Evolutionary conservation across 1,140 invertebrate genomes (phyloP), one percentile per base, ranked within the genome.

Genomic region (Lutraria rhynchaena): DNA sequence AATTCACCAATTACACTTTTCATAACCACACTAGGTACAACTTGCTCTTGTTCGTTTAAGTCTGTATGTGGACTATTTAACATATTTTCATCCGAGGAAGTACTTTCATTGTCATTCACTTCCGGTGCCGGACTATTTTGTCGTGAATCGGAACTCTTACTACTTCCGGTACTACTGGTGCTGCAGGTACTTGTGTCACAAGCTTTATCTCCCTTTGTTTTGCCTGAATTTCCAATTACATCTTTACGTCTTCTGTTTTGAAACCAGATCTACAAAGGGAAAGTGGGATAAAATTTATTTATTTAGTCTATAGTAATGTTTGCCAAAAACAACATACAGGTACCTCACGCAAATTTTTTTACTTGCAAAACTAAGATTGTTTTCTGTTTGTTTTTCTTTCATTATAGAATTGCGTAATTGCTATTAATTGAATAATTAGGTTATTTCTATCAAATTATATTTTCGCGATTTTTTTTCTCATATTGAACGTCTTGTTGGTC

Each of bases 221-320:
- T 78, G 41, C 69, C 67, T 24, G 35, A 29, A 27, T 84, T 87
- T 0, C 83, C 77, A 1, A 90, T 85, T 0, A 91, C 89, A 80
- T 91, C 90, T 80, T 91, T 91, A 37, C 90, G 58, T 58, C 90
- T 60, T 57, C 90, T 77, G 69, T 91, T 91, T 83, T 91, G 90
- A 67, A 91, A 91, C 90, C 90, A 91, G 44, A 90, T 89, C 90
- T 91, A 83, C 29, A 83, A 60, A 82, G 35, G 46, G 15, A 65
- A 53, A 15, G 15, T 11, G 4, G 19, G 37, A 24, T 65, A n/a
- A n/a, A n/a, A n/a, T n/a, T n/a, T n/a, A n/a, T n/a, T n/a, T n/a
- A n/a, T n/a, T n/a, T n/a, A n/a, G n/a, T n/a, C n/a, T n/a, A n/a
- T n/a, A n/a, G n/a, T n/a, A n/a, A n/a, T n/a, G n/a, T n/a, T n/a